Evolutionary conservation across 1,140 invertebrate genomes (phyloP).

Genomic region (Tribolium castaneum): DNA sequence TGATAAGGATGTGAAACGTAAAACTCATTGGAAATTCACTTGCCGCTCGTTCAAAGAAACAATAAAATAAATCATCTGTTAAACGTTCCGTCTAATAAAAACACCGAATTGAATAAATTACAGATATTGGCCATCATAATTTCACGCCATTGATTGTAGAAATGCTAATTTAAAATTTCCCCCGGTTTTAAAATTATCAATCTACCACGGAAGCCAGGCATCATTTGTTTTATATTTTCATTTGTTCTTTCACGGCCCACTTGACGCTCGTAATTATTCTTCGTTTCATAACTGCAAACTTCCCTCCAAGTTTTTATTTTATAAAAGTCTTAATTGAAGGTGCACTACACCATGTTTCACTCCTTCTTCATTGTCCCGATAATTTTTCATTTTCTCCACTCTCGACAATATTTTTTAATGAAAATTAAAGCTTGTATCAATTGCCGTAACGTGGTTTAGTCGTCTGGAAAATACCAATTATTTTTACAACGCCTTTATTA

Average conservation of each 20-base stretch:
- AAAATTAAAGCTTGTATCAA: constrained; percentile 53
- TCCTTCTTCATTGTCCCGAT: constrained; percentile 51
- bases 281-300: constrained; percentile 53
- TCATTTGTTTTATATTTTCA: constrained; percentile 63
- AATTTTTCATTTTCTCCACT: constrained; percentile 51
- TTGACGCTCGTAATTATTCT: constrained; percentile 61
- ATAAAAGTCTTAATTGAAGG: constrained; percentile 54
- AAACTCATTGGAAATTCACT: constrained; percentile 16
- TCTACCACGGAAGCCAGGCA: constrained; percentile 58
- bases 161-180: constrained; percentile 57
- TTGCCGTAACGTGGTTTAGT: constrained; percentile 49
- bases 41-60: constrained; percentile 41
- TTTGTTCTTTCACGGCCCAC: constrained; percentile 60
- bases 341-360: constrained; percentile 52
- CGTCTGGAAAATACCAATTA: constrained; percentile 46
- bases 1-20: constrained; percentile 5
- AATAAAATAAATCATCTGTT: constrained; percentile 56
- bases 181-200: constrained; percentile 57
- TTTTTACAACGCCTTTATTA: constrained; percentile 45
- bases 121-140: constrained; percentile 58
- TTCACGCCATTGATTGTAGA: constrained; percentile 55
- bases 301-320: constrained; percentile 53
- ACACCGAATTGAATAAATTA: constrained; percentile 61
- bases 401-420: constrained; percentile 53
- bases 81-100: constrained; percentile 56